phyloP scores from a whole-genome alignment of 1,140 invertebrate genomes.

The Pomacea maculata region DNA sequence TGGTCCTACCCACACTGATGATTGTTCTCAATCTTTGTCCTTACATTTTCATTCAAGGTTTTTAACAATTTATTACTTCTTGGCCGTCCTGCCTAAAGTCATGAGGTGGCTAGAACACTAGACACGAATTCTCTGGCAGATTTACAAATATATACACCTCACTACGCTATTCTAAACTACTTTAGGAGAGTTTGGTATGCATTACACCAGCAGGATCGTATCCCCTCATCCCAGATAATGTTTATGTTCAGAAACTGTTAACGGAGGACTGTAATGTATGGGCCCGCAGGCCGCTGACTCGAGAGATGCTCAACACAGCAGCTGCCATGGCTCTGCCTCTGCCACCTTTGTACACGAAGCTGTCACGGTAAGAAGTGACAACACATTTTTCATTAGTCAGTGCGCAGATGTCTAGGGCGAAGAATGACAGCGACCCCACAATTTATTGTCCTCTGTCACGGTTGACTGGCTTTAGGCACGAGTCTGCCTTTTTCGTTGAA shows the following conservation, averaged over 20 bases:
- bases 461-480: not conserved
- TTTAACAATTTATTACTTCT: no score
- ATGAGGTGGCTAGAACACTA: no score
- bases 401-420: not conserved
- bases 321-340: constrained; percentile 35
- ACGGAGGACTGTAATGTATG: constrained; percentile 44
- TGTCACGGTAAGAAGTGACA: constrained; percentile 27
- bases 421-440: not conserved
- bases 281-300: constrained; percentile 37
- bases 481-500: no score
- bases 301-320: constrained; percentile 38
- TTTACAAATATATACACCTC: no score
- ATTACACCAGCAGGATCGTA: no score
- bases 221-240: not conserved
- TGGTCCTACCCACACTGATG: no score
- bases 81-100: no score
- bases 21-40: no score
- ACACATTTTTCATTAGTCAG: not conserved
- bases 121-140: no score
- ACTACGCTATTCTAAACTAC: no score
- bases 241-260: constrained; percentile 31
- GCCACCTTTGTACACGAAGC: constrained; percentile 31
- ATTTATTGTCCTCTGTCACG: not conserved
- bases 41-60: no score
- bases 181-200: no score